These are phyloP conservation scores for Numida meleagris DNA, from an alignment of 2,113 vertebrate genomes.

Conservation along the genomic window DNA sequence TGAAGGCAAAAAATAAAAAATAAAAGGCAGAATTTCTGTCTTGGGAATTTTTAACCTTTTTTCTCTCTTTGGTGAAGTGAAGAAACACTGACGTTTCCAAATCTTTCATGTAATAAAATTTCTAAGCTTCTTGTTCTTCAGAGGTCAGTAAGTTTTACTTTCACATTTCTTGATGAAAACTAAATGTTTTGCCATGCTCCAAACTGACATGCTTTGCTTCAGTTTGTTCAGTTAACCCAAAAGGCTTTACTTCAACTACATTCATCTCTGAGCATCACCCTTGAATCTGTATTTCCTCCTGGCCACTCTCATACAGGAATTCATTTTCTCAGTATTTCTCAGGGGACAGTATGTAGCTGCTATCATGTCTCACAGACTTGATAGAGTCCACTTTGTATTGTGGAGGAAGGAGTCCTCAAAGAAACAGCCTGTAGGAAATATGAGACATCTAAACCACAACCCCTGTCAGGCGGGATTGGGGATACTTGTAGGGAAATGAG, in stretches of 20 bases:
- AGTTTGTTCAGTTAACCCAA: background rate
- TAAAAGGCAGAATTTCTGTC: background rate
- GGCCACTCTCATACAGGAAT: background rate
- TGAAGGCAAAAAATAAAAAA: background rate
- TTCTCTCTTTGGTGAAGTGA: background rate
- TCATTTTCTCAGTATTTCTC: background rate
- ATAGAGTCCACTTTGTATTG: background rate
- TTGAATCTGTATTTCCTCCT: background rate
- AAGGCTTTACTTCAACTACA: background rate
- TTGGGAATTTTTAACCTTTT: background rate
- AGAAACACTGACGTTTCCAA: background rate
- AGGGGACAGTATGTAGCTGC: background rate
- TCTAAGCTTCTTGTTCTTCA: background rate
- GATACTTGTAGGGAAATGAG: constrained; percentile 18
- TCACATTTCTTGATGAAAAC: background rate
- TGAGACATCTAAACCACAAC: constrained; percentile 29
- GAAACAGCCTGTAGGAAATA: constrained; percentile 2
- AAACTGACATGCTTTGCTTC: background rate
- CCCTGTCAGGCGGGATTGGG: background rate
- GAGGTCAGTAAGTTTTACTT: background rate
- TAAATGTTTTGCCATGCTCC: background rate
- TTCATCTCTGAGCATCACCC: background rate
- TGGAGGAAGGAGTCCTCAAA: background rate
- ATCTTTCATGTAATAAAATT: background rate
- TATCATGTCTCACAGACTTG: background rate